Evolutionary conservation across 2,888 invertebrate species (phyloP).

Genomic region (Cosmopolites sordidus): DNA sequence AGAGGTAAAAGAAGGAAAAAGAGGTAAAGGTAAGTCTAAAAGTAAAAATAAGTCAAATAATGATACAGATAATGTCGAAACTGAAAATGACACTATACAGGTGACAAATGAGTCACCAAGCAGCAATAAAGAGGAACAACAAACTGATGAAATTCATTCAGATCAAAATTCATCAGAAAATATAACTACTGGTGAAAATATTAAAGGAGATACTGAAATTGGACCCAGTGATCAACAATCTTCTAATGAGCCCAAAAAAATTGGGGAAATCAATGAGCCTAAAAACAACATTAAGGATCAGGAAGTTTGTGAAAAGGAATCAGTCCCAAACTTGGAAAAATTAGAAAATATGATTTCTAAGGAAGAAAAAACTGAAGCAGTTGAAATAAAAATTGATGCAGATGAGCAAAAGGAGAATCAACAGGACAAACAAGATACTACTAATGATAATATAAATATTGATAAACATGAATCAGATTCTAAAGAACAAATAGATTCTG

Average conservation of each 20-base stretch:
- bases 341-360: neutral
- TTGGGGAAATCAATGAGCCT: neutral
- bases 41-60: slow-evolving; percentile 47
- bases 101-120: slow-evolving; percentile 47
- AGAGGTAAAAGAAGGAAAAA: slow-evolving; percentile 41
- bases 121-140: slow-evolving; percentile 19
- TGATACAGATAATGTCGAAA: slow-evolving; percentile 41
- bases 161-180: slow-evolving; percentile 21
- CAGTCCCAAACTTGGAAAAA: no score
- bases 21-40: slow-evolving; percentile 50
- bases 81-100: slow-evolving; percentile 48
- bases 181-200: slow-evolving; percentile 11
- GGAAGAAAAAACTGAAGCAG: neutral
- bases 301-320: no score
- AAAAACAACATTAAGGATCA: slow-evolving; percentile 1
- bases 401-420: slow-evolving; percentile 9
- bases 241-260: neutral
- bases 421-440: neutral
- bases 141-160: slow-evolving; percentile 14
- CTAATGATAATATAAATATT: no score
- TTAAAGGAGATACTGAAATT: slow-evolving; percentile 5
- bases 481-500: no score
- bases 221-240: neutral
- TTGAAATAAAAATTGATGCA: slow-evolving; percentile 1
- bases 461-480: neutral